A percentile compares a stretch with the other conserved stretches of the same genome.
Evolutionary conservation across 2,797 vertebrate genomes (phyloP).

Genomic region (Labroides dimidiatus): DNA sequence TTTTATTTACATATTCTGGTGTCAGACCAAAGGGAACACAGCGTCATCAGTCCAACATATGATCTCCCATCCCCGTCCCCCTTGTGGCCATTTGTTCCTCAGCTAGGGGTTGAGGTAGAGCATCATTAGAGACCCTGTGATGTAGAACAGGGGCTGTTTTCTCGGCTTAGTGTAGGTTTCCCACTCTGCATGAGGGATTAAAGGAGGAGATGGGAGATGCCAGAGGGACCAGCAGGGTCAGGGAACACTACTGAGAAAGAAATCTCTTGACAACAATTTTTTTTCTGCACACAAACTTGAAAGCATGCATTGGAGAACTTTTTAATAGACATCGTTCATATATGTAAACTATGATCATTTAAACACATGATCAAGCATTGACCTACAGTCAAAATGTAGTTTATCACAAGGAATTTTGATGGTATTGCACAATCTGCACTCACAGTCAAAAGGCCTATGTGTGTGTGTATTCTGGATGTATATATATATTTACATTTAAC

Average conservation of each 20-base stretch:
- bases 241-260: slow-evolving; percentile 33
- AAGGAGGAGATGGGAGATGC: slow-evolving; percentile 39
- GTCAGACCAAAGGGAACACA: slow-evolving; percentile 2
- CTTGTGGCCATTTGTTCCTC: slow-evolving; percentile 56
- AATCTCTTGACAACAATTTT: slow-evolving; percentile 23
- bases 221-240: slow-evolving; percentile 42
- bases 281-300: neutral
- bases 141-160: slow-evolving; percentile 49
- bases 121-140: slow-evolving; percentile 70
- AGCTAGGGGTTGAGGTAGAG: slow-evolving; percentile 47
- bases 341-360: no score
- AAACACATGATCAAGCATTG: no score
- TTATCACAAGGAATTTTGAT: no score
- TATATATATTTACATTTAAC: neutral
- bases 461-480: no score
- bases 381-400: no score
- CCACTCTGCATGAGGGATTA: slow-evolving; percentile 55
- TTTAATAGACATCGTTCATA: neutral
- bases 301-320: neutral
- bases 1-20: slow-evolving; percentile 44
- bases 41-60: slow-evolving; percentile 45
- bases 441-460: no score
- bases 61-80: slow-evolving; percentile 25
- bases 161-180: slow-evolving; percentile 46
- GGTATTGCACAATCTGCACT: no score